Percentiles rank a stretch among this genome's conserved stretches.
These are phyloP conservation scores for Diarsia mendica DNA, from an alignment of 2,888 invertebrate genomes.

Conservation along the genomic window DNA sequence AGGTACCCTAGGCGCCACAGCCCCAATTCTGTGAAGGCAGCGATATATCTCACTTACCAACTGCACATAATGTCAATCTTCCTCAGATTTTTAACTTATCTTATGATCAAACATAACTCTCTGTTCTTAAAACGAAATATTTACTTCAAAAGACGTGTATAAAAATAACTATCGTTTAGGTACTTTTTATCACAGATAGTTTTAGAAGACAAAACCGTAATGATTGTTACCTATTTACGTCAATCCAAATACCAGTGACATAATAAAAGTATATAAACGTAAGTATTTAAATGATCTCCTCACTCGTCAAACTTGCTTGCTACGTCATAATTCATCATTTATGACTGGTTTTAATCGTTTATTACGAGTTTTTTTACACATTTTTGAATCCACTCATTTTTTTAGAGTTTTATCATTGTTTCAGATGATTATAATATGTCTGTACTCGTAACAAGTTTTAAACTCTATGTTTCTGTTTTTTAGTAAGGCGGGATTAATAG, in stretches of 20 bases:
- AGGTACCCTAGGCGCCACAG: not conserved
- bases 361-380: conserved; percentile 23
- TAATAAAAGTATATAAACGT: conserved; percentile 8
- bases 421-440: not conserved
- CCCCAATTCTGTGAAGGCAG: not conserved
- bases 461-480: not conserved
- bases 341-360: conserved; percentile 39
- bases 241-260: not conserved
- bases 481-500: not conserved
- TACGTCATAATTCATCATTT: conserved; percentile 36
- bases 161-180: not conserved
- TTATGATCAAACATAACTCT: not conserved
- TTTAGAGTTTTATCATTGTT: not conserved
- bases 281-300: not conserved
- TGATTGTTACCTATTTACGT: not conserved
- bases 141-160: too few relatives aligned
- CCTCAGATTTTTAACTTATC: not conserved
- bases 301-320: conserved; percentile 32
- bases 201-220: not conserved
- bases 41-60: conserved; percentile 13
- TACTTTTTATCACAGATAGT: not conserved
- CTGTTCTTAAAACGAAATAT: too few relatives aligned
- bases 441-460: not conserved
- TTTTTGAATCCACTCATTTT: not conserved
- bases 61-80: not conserved